These are phyloP conservation scores for Tetragnatha montana DNA, from an alignment of 2,888 invertebrate species.

Conservation along the genomic window DNA sequence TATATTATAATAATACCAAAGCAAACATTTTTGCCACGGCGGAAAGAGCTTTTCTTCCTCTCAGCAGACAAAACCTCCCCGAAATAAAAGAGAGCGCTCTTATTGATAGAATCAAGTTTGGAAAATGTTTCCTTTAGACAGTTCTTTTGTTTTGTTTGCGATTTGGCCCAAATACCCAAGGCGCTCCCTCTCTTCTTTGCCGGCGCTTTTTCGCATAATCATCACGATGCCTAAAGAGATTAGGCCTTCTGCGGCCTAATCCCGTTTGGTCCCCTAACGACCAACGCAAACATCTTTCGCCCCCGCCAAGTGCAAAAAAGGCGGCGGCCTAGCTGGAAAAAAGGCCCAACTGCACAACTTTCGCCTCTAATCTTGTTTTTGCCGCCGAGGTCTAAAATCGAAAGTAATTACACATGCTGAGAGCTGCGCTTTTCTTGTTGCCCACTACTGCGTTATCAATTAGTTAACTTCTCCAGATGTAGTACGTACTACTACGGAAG, in stretches of 20 bases:
- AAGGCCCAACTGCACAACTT: constrained; percentile 22
- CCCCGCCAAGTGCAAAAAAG: constrained; percentile 45
- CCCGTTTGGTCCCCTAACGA: constrained; percentile 64
- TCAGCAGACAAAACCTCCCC: background rate
- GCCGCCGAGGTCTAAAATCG: constrained; percentile 56
- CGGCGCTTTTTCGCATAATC: constrained; percentile 63
- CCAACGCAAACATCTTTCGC: constrained; percentile 72
- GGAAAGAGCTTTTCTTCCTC: background rate
- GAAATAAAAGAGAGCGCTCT: constrained; percentile 23
- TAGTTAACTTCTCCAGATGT: constrained; percentile 31
- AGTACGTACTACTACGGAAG: too few relatives aligned
- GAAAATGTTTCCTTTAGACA: constrained; percentile 41
- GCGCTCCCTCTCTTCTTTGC: constrained; percentile 9
- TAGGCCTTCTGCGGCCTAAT: constrained; percentile 49
- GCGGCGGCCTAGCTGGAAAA: constrained; percentile 18
- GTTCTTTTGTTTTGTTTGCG: constrained; percentile 38
- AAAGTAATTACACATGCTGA: constrained; percentile 61
- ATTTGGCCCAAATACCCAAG: constrained; percentile 15
- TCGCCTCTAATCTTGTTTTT: constrained; percentile 53
- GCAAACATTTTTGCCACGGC: background rate
- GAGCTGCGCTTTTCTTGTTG: constrained; percentile 10
- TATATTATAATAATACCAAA: background rate
- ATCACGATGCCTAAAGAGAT: constrained; percentile 61
- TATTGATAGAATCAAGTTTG: constrained; percentile 39
- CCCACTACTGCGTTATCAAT: constrained; percentile 30